Evolutionary conservation across 1,140 invertebrate species (phyloP), one percentile per base, ranked within the genome.

Genomic region (Sycophaga agraensis): DNA sequence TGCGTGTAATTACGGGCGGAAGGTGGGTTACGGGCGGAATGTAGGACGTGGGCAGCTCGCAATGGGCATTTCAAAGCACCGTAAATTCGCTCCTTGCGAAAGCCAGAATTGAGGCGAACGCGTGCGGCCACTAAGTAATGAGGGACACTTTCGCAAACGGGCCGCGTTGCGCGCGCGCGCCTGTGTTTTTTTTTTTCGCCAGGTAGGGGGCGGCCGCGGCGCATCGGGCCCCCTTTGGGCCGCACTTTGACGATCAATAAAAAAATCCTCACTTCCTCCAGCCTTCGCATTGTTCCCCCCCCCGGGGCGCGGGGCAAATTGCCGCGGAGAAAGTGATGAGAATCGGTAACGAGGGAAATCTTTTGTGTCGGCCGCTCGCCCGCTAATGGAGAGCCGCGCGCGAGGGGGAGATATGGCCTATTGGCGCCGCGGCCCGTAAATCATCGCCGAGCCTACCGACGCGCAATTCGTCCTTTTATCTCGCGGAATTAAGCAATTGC

Each of bases 221-320:
- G n/a, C n/a, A n/a, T n/a, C n/a, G n/a, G n/a, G n/a, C n/a, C n/a
- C n/a, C n/a, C n/a, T n/a, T n/a, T n/a, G n/a, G n/a, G n/a, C n/a
- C 21, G 49, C 49, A 55, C 11, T 63, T 63, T 58, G 61, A 63
- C 22, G 61, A 53, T 51, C 61, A 45, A 58, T 64, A 64, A 59
- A n/a, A n/a, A n/a, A 64, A 37, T 54, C 14, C 40, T 12, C 16
- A 59, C 62, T 64, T 64, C 62, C 62, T 64, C 49, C 54, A n/a
- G 59, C 42, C 50, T 56, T 48, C 16, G 17, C 26, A 45, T 60
- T 53, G 59, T 54, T 46, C 42, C n/a, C n/a, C 0, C 12, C 22
- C 3, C 22, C n/a, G 34, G 16, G 46, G 34, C 5, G 4, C 17
- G 31, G 26, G 26, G 22, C 42, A 63, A 57, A 57, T 57, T 17